A percentile compares a stretch with the other conserved stretches of the same genome.
Evolutionary conservation across 2,888 invertebrate genomes (phyloP).

Genomic region (Macrosoma leucophasiata): DNA sequence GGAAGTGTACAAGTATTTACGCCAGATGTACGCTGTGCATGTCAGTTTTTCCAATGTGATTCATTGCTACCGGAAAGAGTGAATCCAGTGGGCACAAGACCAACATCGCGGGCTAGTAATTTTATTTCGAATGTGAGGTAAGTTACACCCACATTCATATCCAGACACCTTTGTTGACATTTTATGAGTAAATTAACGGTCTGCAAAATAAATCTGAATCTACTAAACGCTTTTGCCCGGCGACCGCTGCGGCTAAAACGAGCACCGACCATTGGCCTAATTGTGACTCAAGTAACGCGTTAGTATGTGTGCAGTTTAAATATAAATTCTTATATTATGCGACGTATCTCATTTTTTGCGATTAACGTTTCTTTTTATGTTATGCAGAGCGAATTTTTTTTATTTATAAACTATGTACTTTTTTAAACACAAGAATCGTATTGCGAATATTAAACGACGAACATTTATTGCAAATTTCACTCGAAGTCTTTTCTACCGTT

Average conservation of each 20-base stretch:
- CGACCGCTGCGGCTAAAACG: slow-evolving; percentile 70
- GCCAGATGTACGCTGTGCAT: slow-evolving; percentile 88
- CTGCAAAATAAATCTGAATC: slow-evolving; percentile 48
- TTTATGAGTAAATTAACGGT: slow-evolving; percentile 50
- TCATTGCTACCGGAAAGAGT: slow-evolving; percentile 85
- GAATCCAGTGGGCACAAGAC: slow-evolving; percentile 80
- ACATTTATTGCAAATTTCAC: too few relatives aligned
- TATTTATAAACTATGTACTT: neutral
- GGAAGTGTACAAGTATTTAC: slow-evolving; percentile 83
- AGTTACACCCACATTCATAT: slow-evolving; percentile 39
- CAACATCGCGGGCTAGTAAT: slow-evolving; percentile 77
- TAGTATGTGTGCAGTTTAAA: slow-evolving; percentile 53
- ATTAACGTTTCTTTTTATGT: slow-evolving; percentile 33
- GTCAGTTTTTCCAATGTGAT: slow-evolving; percentile 90
- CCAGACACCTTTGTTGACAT: slow-evolving; percentile 40
- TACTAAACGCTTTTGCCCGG: slow-evolving; percentile 50
- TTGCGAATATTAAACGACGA: slow-evolving; percentile 15
- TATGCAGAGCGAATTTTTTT: slow-evolving; percentile 33
- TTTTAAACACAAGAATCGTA: too few relatives aligned
- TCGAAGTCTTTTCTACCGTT: too few relatives aligned
- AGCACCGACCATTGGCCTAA: slow-evolving; percentile 69
- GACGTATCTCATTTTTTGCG: slow-evolving; percentile 45
- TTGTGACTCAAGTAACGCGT: slow-evolving; percentile 60
- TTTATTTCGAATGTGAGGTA: slow-evolving; percentile 60
- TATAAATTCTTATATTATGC: slow-evolving; percentile 55